Conservation (phyloP, 92 coral and sea anemone genomes). For the Porites cylindrica region DNA sequence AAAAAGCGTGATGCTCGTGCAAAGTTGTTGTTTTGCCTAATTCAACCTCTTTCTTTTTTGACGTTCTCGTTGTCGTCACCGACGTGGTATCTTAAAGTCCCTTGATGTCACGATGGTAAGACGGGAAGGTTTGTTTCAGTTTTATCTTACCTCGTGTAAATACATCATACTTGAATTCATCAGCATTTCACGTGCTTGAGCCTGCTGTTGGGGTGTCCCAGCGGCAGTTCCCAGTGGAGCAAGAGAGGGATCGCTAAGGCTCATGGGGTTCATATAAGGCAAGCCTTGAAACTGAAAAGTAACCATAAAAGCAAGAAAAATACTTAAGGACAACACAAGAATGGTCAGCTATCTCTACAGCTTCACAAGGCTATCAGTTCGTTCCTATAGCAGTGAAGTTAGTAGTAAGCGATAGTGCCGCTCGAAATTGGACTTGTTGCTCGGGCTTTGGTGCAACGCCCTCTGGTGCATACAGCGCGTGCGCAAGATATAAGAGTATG, state of each 20-base stretch:
- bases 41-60: no score
- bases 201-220: constrained; percentile 79
- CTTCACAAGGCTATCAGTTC: background rate
- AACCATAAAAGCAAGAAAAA: background rate
- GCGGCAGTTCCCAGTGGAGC: constrained; percentile 78
- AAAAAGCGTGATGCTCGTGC: no score
- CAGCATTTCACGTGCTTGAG: constrained; percentile 79
- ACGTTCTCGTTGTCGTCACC: no score
- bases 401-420: no score
- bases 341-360: background rate
- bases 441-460: no score
- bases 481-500: no score
- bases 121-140: background rate
- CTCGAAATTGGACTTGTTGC: no score
- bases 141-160: constrained; percentile 86
- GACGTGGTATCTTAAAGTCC: no score
- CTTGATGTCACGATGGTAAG: no score
- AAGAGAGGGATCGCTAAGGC: constrained; percentile 84
- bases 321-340: background rate
- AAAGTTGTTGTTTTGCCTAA: no score
- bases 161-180: constrained; percentile 97
- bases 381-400: no score
- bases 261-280: constrained; percentile 87
- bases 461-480: no score
- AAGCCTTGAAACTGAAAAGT: constrained; percentile 75